phyloP scores from a whole-genome alignment of 2,888 invertebrate species.

The Thyatira batis region DNA sequence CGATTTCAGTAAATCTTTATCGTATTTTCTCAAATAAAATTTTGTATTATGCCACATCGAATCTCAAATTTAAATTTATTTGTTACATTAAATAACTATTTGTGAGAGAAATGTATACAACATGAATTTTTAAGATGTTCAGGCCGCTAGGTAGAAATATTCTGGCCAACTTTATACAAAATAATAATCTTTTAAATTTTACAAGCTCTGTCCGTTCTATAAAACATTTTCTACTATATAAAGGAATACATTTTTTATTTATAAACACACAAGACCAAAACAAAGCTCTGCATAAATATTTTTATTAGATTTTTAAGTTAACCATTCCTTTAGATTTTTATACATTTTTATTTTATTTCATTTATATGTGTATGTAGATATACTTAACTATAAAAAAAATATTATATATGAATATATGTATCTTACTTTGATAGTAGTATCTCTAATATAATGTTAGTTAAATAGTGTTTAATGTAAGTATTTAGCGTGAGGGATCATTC shows the following conservation, averaged over 20 bases:
- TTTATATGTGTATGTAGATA: conserved; percentile 35
- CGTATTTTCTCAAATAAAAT: conserved; percentile 6
- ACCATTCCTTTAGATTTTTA: conserved; percentile 49
- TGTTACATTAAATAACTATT: conserved; percentile 21
- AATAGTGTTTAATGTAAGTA: conserved; percentile 34
- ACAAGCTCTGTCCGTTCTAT: not conserved
- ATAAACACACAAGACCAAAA: conserved; percentile 3
- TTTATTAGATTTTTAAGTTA: conserved; percentile 17
- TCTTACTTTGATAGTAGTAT: conserved; percentile 29
- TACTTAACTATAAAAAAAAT: conserved; percentile 10
- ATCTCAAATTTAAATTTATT: conserved; percentile 34
- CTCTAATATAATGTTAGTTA: conserved; percentile 28
- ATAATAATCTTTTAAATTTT: not conserved
- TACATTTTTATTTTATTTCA: conserved; percentile 21
- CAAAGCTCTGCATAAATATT: conserved; percentile 4
- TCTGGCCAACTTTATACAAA: not conserved
- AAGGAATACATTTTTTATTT: not conserved
- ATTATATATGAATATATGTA: conserved; percentile 27
- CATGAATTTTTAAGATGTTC: not conserved
- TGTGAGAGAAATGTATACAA: conserved; percentile 18
- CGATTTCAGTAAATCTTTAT: not conserved
- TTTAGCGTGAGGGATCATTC: conserved; percentile 19
- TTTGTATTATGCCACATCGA: conserved; percentile 39
- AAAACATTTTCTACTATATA: not conserved
- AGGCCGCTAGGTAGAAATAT: not conserved